Evolutionary conservation across 2,888 invertebrate genomes (phyloP).

Genomic region (Brachynemurus nebulosus): DNA sequence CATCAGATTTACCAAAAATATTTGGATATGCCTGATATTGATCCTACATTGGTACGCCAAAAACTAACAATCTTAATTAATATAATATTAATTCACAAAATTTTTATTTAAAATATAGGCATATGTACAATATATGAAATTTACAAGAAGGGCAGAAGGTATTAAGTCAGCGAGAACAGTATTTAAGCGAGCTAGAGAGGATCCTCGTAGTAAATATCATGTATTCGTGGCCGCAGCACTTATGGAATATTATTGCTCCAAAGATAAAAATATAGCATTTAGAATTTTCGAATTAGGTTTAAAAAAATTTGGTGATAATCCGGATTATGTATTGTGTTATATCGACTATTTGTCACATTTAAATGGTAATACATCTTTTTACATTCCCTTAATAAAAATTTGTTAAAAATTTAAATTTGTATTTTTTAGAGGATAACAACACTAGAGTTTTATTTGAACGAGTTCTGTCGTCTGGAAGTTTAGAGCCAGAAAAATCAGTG

Average conservation of each 20-base stretch:
- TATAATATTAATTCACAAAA: background rate
- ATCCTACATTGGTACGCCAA: constrained; percentile 79
- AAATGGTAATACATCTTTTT: constrained; percentile 50
- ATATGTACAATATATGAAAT: constrained; percentile 99
- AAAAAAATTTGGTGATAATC: constrained; percentile 90
- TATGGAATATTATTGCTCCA: constrained; percentile 99
- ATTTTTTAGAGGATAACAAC: constrained; percentile 87
- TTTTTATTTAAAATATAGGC: too few relatives aligned
- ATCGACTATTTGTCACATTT: constrained; percentile 95
- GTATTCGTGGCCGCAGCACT: constrained; percentile 93
- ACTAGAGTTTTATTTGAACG: constrained; percentile 97
- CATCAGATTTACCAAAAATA: constrained; percentile 91
- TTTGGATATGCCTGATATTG: constrained; percentile 76
- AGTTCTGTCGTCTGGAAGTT: constrained; percentile 81
- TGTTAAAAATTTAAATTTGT: constrained; percentile 11
- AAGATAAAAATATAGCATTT: constrained; percentile 93
- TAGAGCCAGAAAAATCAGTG: constrained; percentile 84
- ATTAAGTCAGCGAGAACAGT: constrained; percentile 91
- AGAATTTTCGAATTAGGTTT: constrained; percentile 94
- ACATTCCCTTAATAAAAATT: background rate
- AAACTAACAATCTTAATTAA: too few relatives aligned
- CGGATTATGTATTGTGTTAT: constrained; percentile 90
- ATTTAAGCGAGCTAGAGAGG: constrained; percentile 91
- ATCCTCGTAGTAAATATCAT: constrained; percentile 71
- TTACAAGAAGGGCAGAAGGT: constrained; percentile 91